Evolutionary conservation across 2,888 invertebrate species (phyloP), one percentile per base, ranked within the genome.

Genomic region (Lomographa bimaculata): DNA sequence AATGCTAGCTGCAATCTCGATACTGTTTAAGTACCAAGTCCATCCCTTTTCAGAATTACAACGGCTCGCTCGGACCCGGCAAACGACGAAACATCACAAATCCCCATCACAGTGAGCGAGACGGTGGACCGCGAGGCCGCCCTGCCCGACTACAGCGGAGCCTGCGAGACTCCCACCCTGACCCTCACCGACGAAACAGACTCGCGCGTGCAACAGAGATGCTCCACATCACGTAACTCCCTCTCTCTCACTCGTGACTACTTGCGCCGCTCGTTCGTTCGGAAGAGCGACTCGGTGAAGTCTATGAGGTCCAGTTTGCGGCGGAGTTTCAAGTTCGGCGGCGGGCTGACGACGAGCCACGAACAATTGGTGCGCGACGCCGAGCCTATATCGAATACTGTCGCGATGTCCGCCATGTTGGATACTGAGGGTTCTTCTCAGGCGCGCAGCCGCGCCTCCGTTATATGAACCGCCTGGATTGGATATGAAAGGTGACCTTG

Each of bases 351-450:
- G 0, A 82, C 78, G 1, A 92, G 92, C 54, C 90, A 91, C 25
- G 92, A 92, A 56, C 90, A 91, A 30, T 71, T 93, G 48, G 91
- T 93, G 2, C 86, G 92, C 11, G 90, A 90, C 1, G 92, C 89
- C 0, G 92, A 91, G 17, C 92, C 93, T 0, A 92, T 92, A n/a
- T 87, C 89, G 0, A 83, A 68, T 11, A 89, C 89, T 0, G 85
- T 85, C 0, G 83, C 86, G 0, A 78, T 87, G 84, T 91, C 91
- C 3, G 73, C 77, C 35, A 73, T 84, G 67, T 40, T 75, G 48
- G 68, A 67, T 7, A 68, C 78, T 61, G 69, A 77, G 70, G 47
- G 50, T 6, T 18, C 80, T 62, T 11, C 68, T 5, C 60, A 70
- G 32, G 56, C 76, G 1, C 68, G 76, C 1, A 83, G 80, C 44